phyloP scores from a whole-genome alignment of 2,888 invertebrate species.

The Apodemia zela region DNA sequence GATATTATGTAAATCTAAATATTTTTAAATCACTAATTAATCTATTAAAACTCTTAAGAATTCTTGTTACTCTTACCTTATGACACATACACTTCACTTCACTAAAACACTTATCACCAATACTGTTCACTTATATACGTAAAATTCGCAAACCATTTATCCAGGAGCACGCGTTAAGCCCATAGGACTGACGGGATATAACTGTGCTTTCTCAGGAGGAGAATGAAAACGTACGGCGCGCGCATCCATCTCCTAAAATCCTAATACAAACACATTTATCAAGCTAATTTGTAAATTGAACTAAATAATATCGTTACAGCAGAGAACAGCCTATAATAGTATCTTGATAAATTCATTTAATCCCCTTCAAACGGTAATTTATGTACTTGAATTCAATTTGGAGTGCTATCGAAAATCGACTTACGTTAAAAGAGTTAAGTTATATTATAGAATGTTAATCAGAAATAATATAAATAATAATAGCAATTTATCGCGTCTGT shows the following conservation, averaged over 20 bases:
- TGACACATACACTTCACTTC: slow-evolving; percentile 20
- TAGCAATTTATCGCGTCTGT: too few relatives aligned
- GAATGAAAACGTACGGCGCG: slow-evolving; percentile 61
- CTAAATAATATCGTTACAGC: slow-evolving; percentile 66
- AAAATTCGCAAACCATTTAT: slow-evolving; percentile 18
- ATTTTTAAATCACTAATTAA: too few relatives aligned
- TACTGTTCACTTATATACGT: slow-evolving; percentile 28
- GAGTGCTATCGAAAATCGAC: too few relatives aligned
- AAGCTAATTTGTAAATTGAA: slow-evolving; percentile 75
- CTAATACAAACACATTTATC: slow-evolving; percentile 76
- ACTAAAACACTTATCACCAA: slow-evolving; percentile 18
- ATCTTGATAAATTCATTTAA: slow-evolving; percentile 8
- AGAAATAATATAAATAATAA: too few relatives aligned
- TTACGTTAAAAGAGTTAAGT: too few relatives aligned
- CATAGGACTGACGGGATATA: slow-evolving; percentile 26
- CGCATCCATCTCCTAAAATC: slow-evolving; percentile 62
- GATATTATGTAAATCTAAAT: too few relatives aligned
- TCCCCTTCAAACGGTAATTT: not conserved
- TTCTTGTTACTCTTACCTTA: slow-evolving; percentile 8
- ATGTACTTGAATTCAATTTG: not conserved
- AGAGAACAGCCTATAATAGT: slow-evolving; percentile 2
- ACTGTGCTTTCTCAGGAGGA: slow-evolving; percentile 53
- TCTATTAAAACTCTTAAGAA: not conserved
- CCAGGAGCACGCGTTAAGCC: slow-evolving; percentile 26
- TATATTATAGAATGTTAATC: too few relatives aligned